These are phyloP conservation scores for Pedionomus torquatus DNA, from an alignment of 2,113 vertebrate genomes.

Conservation along the genomic window DNA sequence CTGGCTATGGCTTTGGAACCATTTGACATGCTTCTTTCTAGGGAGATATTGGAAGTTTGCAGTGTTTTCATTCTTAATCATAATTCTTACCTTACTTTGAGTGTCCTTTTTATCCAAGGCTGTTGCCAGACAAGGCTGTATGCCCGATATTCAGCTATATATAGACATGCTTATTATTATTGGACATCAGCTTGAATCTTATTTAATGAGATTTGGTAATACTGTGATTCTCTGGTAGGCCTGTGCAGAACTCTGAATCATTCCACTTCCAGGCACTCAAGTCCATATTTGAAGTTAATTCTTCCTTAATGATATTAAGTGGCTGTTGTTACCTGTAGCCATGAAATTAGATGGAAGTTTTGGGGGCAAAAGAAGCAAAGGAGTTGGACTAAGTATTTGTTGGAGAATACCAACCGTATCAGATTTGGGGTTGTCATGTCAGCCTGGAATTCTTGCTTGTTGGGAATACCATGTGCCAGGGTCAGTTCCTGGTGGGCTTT, in stretches of 20 bases:
- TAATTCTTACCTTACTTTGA: background rate
- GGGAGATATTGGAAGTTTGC: background rate
- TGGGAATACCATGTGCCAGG: background rate
- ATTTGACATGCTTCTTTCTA: background rate
- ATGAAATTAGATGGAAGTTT: background rate
- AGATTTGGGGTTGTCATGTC: background rate
- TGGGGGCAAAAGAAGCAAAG: background rate
- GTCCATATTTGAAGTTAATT: background rate
- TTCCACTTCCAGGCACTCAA: background rate
- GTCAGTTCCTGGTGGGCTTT: background rate
- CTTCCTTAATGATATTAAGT: background rate
- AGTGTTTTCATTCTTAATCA: constrained; percentile 20
- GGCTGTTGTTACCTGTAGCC: background rate
- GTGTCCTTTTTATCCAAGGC: background rate
- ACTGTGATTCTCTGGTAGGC: background rate
- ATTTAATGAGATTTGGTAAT: background rate
- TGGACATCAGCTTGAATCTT: background rate
- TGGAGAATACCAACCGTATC: background rate
- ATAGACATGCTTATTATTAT: background rate
- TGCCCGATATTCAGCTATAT: background rate
- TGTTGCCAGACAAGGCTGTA: background rate
- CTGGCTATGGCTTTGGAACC: background rate
- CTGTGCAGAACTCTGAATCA: background rate
- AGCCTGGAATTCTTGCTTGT: background rate
- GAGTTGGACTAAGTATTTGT: background rate